phyloP scores from a whole-genome alignment of 2,888 invertebrate species.

The Trisateles emortualis region DNA sequence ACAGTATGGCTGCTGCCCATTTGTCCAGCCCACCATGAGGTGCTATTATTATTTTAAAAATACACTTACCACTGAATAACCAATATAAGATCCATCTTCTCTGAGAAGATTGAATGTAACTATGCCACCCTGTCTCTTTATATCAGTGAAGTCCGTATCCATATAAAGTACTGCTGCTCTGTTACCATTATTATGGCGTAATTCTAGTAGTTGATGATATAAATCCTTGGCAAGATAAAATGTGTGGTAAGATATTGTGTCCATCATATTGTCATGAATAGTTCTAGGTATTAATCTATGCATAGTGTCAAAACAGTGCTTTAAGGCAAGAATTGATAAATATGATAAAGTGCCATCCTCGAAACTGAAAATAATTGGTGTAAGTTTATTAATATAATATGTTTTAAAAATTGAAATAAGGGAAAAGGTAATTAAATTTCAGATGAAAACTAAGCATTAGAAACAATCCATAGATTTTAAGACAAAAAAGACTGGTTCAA shows the following conservation, averaged over 20 bases:
- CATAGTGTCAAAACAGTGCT: slow-evolving; percentile 93
- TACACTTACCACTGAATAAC: slow-evolving; percentile 93
- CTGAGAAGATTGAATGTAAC: slow-evolving; percentile 95
- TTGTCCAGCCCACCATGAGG: not conserved
- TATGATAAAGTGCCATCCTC: slow-evolving; percentile 98
- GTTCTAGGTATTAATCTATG: slow-evolving; percentile 87
- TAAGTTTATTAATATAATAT: too few relatives aligned
- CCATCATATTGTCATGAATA: slow-evolving; percentile 82
- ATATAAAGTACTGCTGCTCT: slow-evolving; percentile 91
- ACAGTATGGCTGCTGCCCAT: too few relatives aligned
- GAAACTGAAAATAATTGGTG: slow-evolving; percentile 87
- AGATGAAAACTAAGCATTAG: too few relatives aligned
- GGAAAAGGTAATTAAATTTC: too few relatives aligned
- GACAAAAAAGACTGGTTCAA: too few relatives aligned
- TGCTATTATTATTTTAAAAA: not conserved
- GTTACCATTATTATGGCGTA: slow-evolving; percentile 91
- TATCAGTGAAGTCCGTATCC: slow-evolving; percentile 89
- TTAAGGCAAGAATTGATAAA: slow-evolving; percentile 92
- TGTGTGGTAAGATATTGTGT: slow-evolving; percentile 90
- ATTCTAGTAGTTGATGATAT: slow-evolving; percentile 86
- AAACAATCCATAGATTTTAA: too few relatives aligned
- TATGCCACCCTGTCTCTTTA: slow-evolving; percentile 92
- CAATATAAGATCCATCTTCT: slow-evolving; percentile 92
- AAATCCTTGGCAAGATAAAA: slow-evolving; percentile 92
- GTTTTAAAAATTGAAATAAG: too few relatives aligned